These are phyloP conservation scores for Ellobium chinense DNA, from an alignment of 2,888 invertebrate genomes.

Conservation along the genomic window DNA sequence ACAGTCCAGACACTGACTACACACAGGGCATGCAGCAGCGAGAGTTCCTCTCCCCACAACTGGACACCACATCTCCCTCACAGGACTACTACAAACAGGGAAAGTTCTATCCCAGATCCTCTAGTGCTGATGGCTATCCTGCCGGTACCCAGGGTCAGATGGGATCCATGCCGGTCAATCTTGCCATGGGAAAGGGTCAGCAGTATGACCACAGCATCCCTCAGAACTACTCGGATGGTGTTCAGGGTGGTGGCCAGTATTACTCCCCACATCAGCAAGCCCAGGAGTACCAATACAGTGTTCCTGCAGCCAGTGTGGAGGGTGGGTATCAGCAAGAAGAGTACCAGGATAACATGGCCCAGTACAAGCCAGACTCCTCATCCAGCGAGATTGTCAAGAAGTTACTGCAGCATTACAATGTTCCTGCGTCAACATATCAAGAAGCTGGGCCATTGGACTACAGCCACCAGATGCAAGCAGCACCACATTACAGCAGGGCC, in stretches of 20 bases:
- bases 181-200: neutral
- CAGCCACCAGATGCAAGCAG: slow-evolving; percentile 19
- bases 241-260: neutral
- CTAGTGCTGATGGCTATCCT: slow-evolving; percentile 7
- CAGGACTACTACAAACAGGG: slow-evolving; percentile 20
- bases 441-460: slow-evolving; percentile 24
- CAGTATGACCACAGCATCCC: neutral
- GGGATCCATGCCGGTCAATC: neutral
- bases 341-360: slow-evolving; percentile 1
- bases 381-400: slow-evolving; percentile 41
- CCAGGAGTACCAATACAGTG: neutral
- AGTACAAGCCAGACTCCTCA: slow-evolving; percentile 24
- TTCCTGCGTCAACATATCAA: slow-evolving; percentile 22
- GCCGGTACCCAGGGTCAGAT: neutral
- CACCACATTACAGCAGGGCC: neutral
- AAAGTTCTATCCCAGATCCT: slow-evolving; percentile 1
- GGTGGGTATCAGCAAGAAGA: slow-evolving; percentile 17
- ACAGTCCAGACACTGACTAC: slow-evolving; percentile 10
- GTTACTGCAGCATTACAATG: slow-evolving; percentile 41
- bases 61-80: slow-evolving; percentile 3
- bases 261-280: slow-evolving; percentile 13
- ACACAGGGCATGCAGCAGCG: neutral
- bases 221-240: slow-evolving; percentile 17
- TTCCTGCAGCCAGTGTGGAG: neutral
- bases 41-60: slow-evolving; percentile 21